Conservation (phyloP, 2,797 vertebrate species). For the Molossus alvarezi region DNA sequence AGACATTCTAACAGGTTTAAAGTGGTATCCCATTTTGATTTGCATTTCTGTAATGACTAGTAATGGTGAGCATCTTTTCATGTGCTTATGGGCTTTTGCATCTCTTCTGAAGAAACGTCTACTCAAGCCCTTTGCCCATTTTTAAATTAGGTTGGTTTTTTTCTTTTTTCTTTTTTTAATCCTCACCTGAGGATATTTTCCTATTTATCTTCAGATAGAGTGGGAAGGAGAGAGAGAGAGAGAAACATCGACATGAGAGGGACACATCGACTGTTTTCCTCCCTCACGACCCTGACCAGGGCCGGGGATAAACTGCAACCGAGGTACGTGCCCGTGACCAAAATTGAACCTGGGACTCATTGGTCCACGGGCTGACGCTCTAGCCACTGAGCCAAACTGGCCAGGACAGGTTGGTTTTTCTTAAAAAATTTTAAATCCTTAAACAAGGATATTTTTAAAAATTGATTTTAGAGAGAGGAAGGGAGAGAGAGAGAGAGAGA, state of each 20-base stretch:
- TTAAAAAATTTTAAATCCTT: neutral
- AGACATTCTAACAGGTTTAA: neutral
- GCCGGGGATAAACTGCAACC: too few species aligned
- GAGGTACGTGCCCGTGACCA: too few species aligned
- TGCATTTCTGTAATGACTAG: conserved; percentile 20
- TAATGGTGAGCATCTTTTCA: neutral
- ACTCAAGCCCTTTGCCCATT: neutral
- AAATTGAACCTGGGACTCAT: too few species aligned
- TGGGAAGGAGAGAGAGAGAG: too few species aligned
- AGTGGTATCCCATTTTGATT: neutral
- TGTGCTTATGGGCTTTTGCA: neutral
- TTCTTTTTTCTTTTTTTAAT: neutral
- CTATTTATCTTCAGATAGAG: too few species aligned
- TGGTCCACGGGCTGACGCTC: too few species aligned
- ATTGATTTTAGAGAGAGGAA: neutral
- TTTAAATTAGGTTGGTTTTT: neutral
- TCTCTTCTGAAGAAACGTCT: neutral
- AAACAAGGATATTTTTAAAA: neutral
- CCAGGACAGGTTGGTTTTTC: too few species aligned
- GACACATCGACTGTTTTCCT: too few species aligned
- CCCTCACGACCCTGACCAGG: too few species aligned
- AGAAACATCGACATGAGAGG: too few species aligned
- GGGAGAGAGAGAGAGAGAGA: neutral
- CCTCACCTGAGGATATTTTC: neutral
- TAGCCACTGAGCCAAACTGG: too few species aligned